Conservation (phyloP, 2,113 vertebrate genomes). For the Podiceps cristatus region DNA sequence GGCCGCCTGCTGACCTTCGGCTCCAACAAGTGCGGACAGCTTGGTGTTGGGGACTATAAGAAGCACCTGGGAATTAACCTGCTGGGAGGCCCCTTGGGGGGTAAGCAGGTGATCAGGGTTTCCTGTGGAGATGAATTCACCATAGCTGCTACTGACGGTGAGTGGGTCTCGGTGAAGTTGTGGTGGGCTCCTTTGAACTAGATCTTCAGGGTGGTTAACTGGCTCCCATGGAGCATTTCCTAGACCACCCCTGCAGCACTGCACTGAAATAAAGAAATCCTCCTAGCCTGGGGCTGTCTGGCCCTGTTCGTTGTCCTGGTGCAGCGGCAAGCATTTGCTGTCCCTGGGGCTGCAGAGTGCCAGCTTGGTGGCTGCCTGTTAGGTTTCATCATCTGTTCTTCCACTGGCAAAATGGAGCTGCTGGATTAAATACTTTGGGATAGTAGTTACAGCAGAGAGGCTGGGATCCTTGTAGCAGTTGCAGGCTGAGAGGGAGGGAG, state of each 20-base stretch:
- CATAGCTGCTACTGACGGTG: constrained; percentile 94
- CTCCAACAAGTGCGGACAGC: constrained; percentile 95
- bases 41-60: constrained; percentile 96
- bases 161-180: constrained; percentile 53
- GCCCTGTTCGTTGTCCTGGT: background rate
- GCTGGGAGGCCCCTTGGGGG: constrained; percentile 91
- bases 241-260: background rate
- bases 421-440: background rate
- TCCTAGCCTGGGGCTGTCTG: background rate
- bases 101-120: constrained; percentile 91
- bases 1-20: constrained; percentile 95
- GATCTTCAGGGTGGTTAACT: background rate
- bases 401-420: background rate
- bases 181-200: background rate
- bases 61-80: constrained; percentile 93
- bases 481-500: background rate
- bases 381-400: background rate
- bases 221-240: background rate
- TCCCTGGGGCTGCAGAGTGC: background rate
- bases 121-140: constrained; percentile 98
- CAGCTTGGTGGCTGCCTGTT: background rate
- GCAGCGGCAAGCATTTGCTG: background rate
- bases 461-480: background rate
- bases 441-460: background rate
- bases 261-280: background rate